phyloP scores from a whole-genome alignment of 2,113 vertebrate species.

The Recurvirostra avosetta region DNA sequence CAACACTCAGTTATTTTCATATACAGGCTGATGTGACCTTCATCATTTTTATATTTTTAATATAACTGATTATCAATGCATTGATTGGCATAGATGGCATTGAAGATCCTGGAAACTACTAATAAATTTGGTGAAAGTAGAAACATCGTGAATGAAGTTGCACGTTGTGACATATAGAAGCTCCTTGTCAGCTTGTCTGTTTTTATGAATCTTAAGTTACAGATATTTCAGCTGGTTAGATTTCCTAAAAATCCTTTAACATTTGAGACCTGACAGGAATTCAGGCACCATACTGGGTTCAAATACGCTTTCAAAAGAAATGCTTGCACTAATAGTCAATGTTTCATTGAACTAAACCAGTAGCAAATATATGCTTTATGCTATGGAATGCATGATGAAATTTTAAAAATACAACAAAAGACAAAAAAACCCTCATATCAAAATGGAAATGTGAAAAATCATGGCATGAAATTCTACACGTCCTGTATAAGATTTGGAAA shows the following conservation, averaged over 20 bases:
- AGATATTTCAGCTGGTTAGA: not conserved
- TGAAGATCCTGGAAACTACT: not conserved
- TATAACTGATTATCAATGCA: not conserved
- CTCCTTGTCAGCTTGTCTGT: not conserved
- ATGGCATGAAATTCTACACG: not conserved
- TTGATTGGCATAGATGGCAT: not conserved
- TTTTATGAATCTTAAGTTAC: not conserved
- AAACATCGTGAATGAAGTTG: not conserved
- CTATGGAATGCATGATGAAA: not conserved
- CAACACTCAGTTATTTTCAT: not conserved
- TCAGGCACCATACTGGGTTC: not conserved
- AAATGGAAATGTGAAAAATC: not conserved
- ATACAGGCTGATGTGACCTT: not conserved
- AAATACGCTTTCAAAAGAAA: not conserved
- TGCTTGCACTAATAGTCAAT: not conserved
- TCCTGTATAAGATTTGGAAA: not conserved
- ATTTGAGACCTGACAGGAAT: not conserved
- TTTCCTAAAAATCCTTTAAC: not conserved
- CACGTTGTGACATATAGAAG: not conserved
- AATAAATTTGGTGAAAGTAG: not conserved
- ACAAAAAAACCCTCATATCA: rapidly evolving
- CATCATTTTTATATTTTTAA: not conserved
- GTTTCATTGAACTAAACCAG: not conserved
- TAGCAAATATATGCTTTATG: not conserved
- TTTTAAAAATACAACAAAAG: not conserved